Evolutionary conservation across 2,888 invertebrate species (phyloP).

Genomic region (Andricus quercusramuli): DNA sequence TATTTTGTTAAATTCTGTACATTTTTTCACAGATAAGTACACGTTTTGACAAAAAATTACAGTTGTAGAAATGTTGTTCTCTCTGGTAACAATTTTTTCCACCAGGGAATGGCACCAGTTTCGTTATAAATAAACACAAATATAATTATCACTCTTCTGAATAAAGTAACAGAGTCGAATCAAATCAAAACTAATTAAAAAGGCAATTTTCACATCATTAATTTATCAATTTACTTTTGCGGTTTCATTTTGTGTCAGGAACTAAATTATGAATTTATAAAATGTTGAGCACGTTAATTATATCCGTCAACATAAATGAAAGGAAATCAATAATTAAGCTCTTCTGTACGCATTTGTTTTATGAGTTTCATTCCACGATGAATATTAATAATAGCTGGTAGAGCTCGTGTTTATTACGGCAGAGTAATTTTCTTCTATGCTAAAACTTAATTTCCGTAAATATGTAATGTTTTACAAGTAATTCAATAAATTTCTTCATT

Average conservation of each 20-base stretch:
- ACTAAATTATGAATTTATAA: neutral
- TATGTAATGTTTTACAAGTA: neutral
- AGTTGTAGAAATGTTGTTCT: too few relatives aligned
- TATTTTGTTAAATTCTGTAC: too few relatives aligned
- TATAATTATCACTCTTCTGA: neutral
- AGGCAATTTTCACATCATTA: neutral
- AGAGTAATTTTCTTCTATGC: neutral
- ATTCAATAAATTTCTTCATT: neutral
- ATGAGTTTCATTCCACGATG: too few relatives aligned
- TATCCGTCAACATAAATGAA: neutral
- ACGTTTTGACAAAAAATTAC: too few relatives aligned
- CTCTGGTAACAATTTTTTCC: too few relatives aligned
- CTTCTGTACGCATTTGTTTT: too few relatives aligned
- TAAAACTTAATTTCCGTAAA: neutral
- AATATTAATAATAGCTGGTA: too few relatives aligned
- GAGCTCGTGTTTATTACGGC: too few relatives aligned
- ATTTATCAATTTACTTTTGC: neutral
- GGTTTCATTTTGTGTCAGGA: neutral
- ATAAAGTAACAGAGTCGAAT: neutral
- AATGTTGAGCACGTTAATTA: neutral
- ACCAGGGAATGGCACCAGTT: neutral
- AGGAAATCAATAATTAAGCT: slow-evolving; percentile 3
- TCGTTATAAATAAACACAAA: neutral
- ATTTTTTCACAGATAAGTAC: too few relatives aligned
- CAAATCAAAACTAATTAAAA: neutral